Conservation (phyloP, 2,888 invertebrate genomes). For the Bugula neritina region DNA sequence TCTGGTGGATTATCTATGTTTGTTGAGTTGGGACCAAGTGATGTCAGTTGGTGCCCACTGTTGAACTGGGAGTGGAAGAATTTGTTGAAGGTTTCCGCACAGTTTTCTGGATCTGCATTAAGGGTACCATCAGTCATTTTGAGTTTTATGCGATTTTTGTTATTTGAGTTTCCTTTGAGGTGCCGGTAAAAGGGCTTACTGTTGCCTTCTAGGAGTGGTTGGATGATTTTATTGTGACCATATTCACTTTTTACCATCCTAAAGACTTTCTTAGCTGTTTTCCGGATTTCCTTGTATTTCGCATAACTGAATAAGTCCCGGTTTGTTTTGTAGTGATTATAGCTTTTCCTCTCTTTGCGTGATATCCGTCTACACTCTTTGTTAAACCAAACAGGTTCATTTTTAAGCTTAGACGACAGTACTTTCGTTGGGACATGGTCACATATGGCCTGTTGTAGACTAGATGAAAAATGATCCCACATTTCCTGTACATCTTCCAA, state of each 20-base stretch:
- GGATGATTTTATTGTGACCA: neutral
- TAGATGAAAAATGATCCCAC: neutral
- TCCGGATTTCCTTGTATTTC: neutral
- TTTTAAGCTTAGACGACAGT: neutral
- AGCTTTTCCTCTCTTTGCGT: neutral
- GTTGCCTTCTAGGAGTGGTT: slow-evolving; percentile 4
- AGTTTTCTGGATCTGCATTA: neutral
- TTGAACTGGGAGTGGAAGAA: neutral
- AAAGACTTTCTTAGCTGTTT: neutral
- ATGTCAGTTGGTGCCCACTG: neutral
- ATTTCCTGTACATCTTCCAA: neutral
- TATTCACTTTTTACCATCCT: neutral
- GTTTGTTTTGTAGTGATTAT: neutral
- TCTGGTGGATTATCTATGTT: neutral
- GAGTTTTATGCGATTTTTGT: slow-evolving; percentile 3
- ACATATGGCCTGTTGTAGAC: neutral
- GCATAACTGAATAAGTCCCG: neutral
- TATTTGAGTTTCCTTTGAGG: neutral
- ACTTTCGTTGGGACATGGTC: neutral
- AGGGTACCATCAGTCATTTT: neutral
- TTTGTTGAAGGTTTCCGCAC: neutral
- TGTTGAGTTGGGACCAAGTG: neutral
- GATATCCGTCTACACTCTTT: neutral
- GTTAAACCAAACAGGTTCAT: neutral
- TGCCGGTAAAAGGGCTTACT: neutral